Percentiles rank a stretch among this genome's conserved stretches.
Conservation (phyloP, 2,888 invertebrate genomes). For the Andrena fulva region DNA sequence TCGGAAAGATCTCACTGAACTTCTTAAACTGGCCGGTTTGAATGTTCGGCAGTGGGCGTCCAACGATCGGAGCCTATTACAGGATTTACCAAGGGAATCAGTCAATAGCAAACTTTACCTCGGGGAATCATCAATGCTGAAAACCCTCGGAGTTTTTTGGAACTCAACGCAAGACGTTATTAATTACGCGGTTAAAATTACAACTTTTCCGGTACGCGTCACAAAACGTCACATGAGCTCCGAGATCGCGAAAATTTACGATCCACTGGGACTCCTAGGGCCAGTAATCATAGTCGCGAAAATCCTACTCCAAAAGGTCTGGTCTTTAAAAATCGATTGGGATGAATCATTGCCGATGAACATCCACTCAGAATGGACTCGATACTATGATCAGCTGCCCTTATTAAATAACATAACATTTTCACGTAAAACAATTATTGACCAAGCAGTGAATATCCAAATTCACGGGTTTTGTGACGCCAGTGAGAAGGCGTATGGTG, state of each 20-base stretch:
- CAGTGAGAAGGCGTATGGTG: conserved; percentile 58
- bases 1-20: background rate
- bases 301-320: background rate
- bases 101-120: background rate
- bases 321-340: background rate
- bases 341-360: conserved; percentile 1
- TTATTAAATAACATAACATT: background rate
- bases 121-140: background rate
- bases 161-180: too few species aligned
- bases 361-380: background rate
- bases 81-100: background rate
- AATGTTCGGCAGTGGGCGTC: conserved; percentile 13
- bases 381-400: background rate
- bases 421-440: background rate
- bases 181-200: background rate
- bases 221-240: background rate
- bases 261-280: background rate
- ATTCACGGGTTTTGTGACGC: conserved; percentile 67
- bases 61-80: background rate
- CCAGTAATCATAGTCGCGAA: background rate
- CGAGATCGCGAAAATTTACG: conserved; percentile 1
- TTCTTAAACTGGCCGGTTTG: background rate
- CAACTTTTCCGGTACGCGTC: background rate
- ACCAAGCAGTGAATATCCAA: background rate
- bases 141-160: background rate